Evolutionary conservation across 2,113 vertebrate species (phyloP), one percentile per base, ranked within the genome.

Genomic region (Isurus oxyrinchus): DNA sequence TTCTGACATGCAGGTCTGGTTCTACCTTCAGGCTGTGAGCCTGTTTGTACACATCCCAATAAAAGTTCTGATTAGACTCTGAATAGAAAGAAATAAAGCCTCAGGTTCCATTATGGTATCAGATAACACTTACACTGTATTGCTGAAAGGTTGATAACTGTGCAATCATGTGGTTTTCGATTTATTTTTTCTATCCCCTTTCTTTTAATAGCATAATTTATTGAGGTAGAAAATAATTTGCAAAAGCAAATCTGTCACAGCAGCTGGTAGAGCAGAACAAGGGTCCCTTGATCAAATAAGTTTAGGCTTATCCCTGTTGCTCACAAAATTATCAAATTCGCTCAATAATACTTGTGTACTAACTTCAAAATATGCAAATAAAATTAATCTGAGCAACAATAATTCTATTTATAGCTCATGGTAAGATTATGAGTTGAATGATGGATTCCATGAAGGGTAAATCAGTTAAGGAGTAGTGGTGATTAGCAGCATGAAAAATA

Each of bases 191-290:
- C 93, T 44, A 13, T 49, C 55, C 88, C 59, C 57, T 67, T 66
- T 40, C 59, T 40, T 95, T 95, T 67, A 49, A 66, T 25, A 95
- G 61, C 40, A 40, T 67, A 95, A 66, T 49, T 67, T 95, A 67
- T 21, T 44, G 35, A 49, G 35, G 8, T 67, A 44, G 40, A 66
- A 95, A 16, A 44, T 67, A 40, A 44, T 95, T 95, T 95, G 19
- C 61, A 95, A 94, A 94, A 88, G 21, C 44, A 86, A 88, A 88
- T 49, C 49, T 2, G 21, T 53, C 25, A 25, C 49, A 11, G 53
- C 91, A 94, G 61, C 91, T 94, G 61, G n/a, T 66, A 94, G 31
- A 63, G 91, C 57, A 94, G 86, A 55, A 55, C n/a, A 93, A 63
- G 25, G 3, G n/a, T 40, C 57, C 4, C 55, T 94, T 16, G 31